Percentiles rank a stretch among this genome's conserved stretches.
These are phyloP conservation scores for Pavo muticus DNA, from an alignment of 2,113 vertebrate genomes.

Conservation along the genomic window DNA sequence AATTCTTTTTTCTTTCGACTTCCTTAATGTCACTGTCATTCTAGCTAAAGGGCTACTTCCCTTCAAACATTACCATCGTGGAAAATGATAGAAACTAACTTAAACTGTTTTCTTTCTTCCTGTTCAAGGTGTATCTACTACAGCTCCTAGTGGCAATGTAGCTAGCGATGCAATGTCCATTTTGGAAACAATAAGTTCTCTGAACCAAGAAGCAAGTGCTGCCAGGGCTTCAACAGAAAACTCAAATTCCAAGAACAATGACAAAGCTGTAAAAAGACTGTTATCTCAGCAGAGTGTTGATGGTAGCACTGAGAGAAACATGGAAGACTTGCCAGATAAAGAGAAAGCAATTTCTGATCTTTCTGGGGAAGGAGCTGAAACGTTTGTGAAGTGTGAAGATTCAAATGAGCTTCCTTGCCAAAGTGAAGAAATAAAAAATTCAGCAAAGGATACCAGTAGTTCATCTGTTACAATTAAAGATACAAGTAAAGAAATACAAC, in stretches of 20 bases:
- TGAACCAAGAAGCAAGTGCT: slow-evolving; percentile 92
- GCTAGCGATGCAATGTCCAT: slow-evolving; percentile 91
- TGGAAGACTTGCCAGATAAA: slow-evolving; percentile 72
- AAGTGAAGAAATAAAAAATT: slow-evolving; percentile 76
- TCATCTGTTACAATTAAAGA: slow-evolving; percentile 66
- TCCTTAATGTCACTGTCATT: neutral
- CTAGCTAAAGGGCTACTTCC: neutral
- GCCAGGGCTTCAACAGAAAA: slow-evolving; percentile 81
- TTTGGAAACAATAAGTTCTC: slow-evolving; percentile 90
- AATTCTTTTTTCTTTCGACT: neutral
- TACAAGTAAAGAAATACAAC: slow-evolving; percentile 70
- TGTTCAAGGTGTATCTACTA: slow-evolving; percentile 72
- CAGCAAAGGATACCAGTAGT: slow-evolving; percentile 66
- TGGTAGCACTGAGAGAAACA: slow-evolving; percentile 53
- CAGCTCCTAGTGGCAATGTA: slow-evolving; percentile 74
- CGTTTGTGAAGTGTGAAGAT: slow-evolving; percentile 73
- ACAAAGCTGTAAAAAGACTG: slow-evolving; percentile 74
- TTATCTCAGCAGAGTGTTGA: slow-evolving; percentile 75
- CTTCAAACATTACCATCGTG: neutral
- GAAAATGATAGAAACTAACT: neutral
- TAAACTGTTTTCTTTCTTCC: neutral
- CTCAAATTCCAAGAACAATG: slow-evolving; percentile 68
- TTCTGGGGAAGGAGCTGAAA: slow-evolving; percentile 77
- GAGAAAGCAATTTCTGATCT: slow-evolving; percentile 76
- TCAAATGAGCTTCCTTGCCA: slow-evolving; percentile 68